Base-by-base conservation (phyloP, 2,113 vertebrate species). In the Lycaon pictus region DNA sequence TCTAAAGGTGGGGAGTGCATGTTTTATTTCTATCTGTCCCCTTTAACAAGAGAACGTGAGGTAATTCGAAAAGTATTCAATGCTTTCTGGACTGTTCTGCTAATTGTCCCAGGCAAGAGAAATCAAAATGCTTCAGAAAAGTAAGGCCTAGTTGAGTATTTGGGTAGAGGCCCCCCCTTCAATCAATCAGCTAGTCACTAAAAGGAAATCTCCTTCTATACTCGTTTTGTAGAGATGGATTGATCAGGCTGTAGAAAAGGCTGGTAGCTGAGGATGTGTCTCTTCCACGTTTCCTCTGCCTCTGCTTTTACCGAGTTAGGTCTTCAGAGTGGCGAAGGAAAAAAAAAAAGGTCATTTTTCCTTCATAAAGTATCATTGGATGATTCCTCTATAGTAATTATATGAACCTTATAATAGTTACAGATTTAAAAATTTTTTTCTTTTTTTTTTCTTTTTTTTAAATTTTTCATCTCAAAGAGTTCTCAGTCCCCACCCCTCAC, bases 401-500 rank as follows among this genome's bases (percentile, higher is more conserved):
- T 96, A 35, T 88, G 92, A 79, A 97, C 88, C 97, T 98, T 96
- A 89, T 74, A 95, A 92, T 80, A 95, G 88, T 71, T 98, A 98
- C 91, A 98, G 97, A 97, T 97, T 95, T 22, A 23, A 91, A 81
- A 96, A 85, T 58, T 58, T 27, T 63, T 65, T 5, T 29, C 51
- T 96, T 97, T 98, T 96, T 86, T 97, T 58, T 11, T 63, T 65
- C 2, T n/a, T 67, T 96, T 97, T 98, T 97, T 86, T 48, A 2
- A 72, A 63, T 32, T 83, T 97, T 97, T 97, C 79, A 84, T 97
- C 65, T 97, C 88, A 98, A 96, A 97, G 67, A 96, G 92, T 97
- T 98, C 98, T 98, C 97, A 98, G 98, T 98, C 95, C 97, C 98
- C 86, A 19, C 97, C 98, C 97, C 97, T 98, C 88, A 85, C 71